Conservation (phyloP, 1,140 invertebrate species). For the Monomorium pharaonis region DNA sequence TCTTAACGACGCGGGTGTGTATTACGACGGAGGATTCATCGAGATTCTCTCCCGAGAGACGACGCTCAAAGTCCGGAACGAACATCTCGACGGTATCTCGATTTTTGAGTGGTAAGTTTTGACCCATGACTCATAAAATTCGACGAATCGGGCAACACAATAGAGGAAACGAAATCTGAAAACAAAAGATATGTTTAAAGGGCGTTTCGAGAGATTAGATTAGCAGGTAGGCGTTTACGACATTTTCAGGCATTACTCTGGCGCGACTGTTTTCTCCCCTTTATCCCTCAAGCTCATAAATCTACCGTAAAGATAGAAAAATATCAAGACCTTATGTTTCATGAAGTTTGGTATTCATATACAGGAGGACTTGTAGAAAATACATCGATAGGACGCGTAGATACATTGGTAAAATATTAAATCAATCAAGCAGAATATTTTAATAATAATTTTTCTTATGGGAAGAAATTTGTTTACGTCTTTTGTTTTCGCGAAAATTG, state of each 20-base stretch:
- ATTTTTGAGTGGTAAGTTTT: conserved; percentile 49
- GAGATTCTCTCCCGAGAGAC: neutral
- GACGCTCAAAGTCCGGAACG: neutral
- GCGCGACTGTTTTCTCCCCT: neutral
- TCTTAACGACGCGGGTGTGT: conserved; percentile 43
- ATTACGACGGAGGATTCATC: neutral
- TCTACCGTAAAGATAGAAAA: neutral
- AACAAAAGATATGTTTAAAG: neutral
- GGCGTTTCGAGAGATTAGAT: conserved; percentile 9
- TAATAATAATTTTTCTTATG: neutral
- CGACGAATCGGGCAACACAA: neutral
- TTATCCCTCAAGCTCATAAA: neutral
- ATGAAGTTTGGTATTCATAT: neutral
- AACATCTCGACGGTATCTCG: conserved; percentile 13
- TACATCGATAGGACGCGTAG: no score
- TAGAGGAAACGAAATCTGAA: neutral
- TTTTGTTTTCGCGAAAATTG: neutral
- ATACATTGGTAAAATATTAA: neutral
- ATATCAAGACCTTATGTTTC: neutral
- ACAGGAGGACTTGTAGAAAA: neutral
- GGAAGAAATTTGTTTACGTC: conserved; percentile 9
- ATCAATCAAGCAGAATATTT: neutral
- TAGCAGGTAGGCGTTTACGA: neutral
- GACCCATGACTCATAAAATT: neutral
- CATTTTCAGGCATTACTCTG: neutral